A percentile compares a stretch with the other conserved stretches of the same genome.
Evolutionary conservation across 2,797 vertebrate genomes (phyloP).

Genomic region (Pseudochaenichthys georgianus): DNA sequence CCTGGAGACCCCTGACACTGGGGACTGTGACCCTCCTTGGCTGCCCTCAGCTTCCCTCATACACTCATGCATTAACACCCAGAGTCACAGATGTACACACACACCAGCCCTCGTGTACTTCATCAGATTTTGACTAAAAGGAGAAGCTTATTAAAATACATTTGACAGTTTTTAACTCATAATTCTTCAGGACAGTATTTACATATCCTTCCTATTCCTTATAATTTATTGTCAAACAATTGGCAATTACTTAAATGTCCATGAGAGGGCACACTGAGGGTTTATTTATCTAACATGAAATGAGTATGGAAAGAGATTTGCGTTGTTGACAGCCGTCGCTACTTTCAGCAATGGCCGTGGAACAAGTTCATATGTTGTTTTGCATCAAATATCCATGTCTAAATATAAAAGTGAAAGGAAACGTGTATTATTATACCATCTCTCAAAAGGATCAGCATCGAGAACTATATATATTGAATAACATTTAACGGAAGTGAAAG

Average conservation of each 20-base stretch:
- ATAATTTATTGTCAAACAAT: background rate
- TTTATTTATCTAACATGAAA: too few species aligned
- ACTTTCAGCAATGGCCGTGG: too few species aligned
- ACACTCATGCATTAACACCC: conserved; percentile 57
- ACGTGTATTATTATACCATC: too few species aligned
- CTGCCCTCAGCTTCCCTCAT: conserved; percentile 63
- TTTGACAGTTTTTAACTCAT: conserved; percentile 12
- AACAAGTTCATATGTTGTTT: too few species aligned
- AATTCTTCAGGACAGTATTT: conserved; percentile 1
- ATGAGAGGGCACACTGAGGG: background rate
- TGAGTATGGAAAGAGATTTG: too few species aligned
- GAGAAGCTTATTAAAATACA: conserved; percentile 20
- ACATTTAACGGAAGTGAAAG: too few species aligned
- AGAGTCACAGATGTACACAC: conserved; percentile 48
- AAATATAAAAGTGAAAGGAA: too few species aligned
- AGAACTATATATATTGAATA: too few species aligned
- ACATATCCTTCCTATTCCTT: conserved; percentile 1
- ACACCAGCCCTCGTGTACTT: conserved; percentile 3
- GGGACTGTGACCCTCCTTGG: conserved; percentile 75
- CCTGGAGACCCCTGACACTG: conserved; percentile 81
- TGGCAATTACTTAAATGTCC: background rate
- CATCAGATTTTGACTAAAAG: conserved; percentile 32
- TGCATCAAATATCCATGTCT: too few species aligned
- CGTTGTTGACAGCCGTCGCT: too few species aligned
- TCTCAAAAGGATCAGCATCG: too few species aligned